Conservation (phyloP, 2,113 vertebrate genomes). For the Scomber colias region DNA sequence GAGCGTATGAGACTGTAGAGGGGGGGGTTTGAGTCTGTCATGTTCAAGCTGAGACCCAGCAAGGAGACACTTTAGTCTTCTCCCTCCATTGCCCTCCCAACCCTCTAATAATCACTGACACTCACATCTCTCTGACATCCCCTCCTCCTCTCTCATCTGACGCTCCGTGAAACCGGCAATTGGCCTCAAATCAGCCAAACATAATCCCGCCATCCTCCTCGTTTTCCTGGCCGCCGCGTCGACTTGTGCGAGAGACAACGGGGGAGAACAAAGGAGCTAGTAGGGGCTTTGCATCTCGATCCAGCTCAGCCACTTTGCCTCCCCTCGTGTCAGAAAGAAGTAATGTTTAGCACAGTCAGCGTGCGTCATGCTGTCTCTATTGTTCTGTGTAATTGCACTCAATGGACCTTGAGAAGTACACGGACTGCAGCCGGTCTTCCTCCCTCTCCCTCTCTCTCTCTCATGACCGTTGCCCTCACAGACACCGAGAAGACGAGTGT, state of each 20-base stretch:
- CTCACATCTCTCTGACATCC: constrained; percentile 67
- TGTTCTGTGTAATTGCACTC: constrained; percentile 82
- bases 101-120: constrained; percentile 81
- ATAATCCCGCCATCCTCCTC: constrained; percentile 74
- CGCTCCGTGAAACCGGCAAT: constrained; percentile 77
- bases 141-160: constrained; percentile 66
- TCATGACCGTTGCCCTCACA: neutral
- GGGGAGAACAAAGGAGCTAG: constrained; percentile 62
- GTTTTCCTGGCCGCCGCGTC: constrained; percentile 54
- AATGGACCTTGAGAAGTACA: constrained; percentile 72
- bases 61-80: constrained; percentile 56
- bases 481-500: neutral
- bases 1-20: neutral
- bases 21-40: constrained; percentile 67
- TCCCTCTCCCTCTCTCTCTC: neutral
- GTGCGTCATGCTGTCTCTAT: constrained; percentile 70
- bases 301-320: constrained; percentile 54
- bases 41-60: constrained; percentile 74
- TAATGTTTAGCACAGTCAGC: constrained; percentile 75
- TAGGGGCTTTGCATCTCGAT: constrained; percentile 56
- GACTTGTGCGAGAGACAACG: constrained; percentile 36
- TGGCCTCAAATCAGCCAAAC: constrained; percentile 82
- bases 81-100: constrained; percentile 54
- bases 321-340: constrained; percentile 63
- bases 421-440: constrained; percentile 28